Evolutionary conservation across 2,113 vertebrate genomes (phyloP), one percentile per base, ranked within the genome.

Genomic region (Hippolais icterina): DNA sequence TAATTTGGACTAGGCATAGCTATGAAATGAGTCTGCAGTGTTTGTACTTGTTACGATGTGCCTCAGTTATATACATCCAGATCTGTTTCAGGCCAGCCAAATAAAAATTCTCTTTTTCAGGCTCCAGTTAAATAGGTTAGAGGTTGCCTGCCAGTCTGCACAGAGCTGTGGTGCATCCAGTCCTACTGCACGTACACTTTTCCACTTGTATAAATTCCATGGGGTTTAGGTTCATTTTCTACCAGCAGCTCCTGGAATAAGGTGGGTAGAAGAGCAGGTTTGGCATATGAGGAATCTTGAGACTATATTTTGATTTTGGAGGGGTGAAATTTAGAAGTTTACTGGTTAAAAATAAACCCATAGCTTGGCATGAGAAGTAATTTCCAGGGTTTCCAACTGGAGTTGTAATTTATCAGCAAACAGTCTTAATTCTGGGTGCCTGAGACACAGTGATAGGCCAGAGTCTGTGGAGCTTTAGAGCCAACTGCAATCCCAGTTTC

Each of bases 1-100:
- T 41, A 33, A 84, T 95, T 93, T 96, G 91, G 84, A 91, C 24
- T 20, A 72, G 83, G 70, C 84, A 94, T 93, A 93, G 87, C 77
- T 96, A 15, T 15, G 49, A 56, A 89, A 53, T 94, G 89, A 94
- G 77, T 84, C 84, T 82, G 69, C 87, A 52, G 61, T 54, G 91
- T 87, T 89, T 79, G 77, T 69, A 31, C 77, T 82, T 84, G 84
- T 93, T 87, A 31, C 0, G 35, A 10, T 87, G 93, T 84, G 53
- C 61, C 74, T 84, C 75, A 35, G 10, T 87, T 95, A 53, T 10
- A 77, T 42, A 52, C 56, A 37, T 78, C 65, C 68, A 70, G 75
- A 76, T 77, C 75, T 88, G n/a, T 49, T 72, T 90, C 47, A 72
- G 78, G 60, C 83, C 68, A 71, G 77, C n/a, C 89, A 87, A 89